Base-by-base conservation (phyloP, 2,888 invertebrate species). In the Amphipyra tragopoginis region DNA sequence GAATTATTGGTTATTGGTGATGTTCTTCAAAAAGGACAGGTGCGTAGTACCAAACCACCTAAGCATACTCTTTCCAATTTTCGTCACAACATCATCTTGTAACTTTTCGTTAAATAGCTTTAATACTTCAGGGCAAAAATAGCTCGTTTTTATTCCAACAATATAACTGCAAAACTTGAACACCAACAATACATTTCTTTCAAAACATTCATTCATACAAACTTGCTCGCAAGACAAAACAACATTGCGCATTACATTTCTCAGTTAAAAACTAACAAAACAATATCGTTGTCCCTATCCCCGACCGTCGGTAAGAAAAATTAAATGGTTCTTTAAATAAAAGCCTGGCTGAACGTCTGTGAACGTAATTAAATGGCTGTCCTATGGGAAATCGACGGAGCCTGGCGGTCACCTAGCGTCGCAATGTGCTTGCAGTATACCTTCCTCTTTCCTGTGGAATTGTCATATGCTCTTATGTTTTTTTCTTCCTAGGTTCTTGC, bases 291-390 rank as follows among this genome's bases (percentile, higher is more conserved):
- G 14, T 40, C 10, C 42, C 21, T 49, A 72, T 65, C 72, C 65
- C 54, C 39, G 10, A 58, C 34, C 48, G 55, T 43, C 29, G 34
- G 61, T 50, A 76, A 62, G 65, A 80, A 81, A 81, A 77, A 81
- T 72, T 60, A 73, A 77, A 77, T 67, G 62, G 49, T 69, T 74
- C 66, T 77, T 79, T 79, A 77, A 81, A 79, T 71, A 81, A 72
- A 74, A 77, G 63, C 61, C 59, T 44, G 33, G 57, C 62, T 54
- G 60, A 69, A 66, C 64, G 70, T 69, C 66, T 65, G 60, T 45
- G 59, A 67, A 51, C 79, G 66, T 80, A 80, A 80, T 80, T 80
- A 79, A 80, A 79, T 64, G 61, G 49, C 44, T 0, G 69, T 61
- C 79, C 79, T 65, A 51, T 42, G 80, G 80, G 80, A 80, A 80